Percentiles rank a stretch among this genome's conserved stretches.
These are phyloP conservation scores for Balanococcus diminutus DNA, from an alignment of 2,888 invertebrate genomes.

Conservation along the genomic window DNA sequence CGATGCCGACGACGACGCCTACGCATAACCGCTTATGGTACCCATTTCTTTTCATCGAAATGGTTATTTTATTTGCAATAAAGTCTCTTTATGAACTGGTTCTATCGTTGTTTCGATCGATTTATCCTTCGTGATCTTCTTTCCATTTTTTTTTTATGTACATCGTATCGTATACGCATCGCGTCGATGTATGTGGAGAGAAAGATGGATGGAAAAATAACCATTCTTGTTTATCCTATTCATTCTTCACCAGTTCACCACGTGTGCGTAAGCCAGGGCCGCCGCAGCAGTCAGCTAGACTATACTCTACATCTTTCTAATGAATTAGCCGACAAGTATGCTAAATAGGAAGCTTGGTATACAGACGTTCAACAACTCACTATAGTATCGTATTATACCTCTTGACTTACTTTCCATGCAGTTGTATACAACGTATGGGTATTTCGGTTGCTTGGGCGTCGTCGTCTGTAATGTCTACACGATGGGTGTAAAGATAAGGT, in stretches of 20 bases:
- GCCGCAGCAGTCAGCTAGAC: neutral
- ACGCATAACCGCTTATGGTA: neutral
- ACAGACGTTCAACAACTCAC: neutral
- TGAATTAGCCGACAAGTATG: constrained; percentile 20
- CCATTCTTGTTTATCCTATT: neutral
- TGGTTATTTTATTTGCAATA: neutral
- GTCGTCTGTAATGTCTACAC: neutral
- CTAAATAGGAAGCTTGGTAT: neutral
- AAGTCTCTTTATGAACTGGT: neutral
- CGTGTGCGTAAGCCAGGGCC: neutral
- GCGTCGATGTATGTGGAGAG: no score
- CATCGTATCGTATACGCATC: neutral
- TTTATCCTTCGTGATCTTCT: neutral
- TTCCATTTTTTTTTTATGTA: neutral
- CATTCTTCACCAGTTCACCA: neutral
- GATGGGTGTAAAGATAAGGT: neutral
- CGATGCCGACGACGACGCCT: neutral
- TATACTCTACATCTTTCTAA: neutral
- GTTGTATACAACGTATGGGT: neutral
- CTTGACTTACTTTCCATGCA: neutral
- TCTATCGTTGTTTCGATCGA: neutral
- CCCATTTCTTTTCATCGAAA: neutral
- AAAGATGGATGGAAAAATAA: neutral
- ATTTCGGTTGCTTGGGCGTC: constrained; percentile 8
- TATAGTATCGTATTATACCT: neutral